Conservation (phyloP, 2,113 vertebrate species). For the Pogona vitticeps region DNA sequence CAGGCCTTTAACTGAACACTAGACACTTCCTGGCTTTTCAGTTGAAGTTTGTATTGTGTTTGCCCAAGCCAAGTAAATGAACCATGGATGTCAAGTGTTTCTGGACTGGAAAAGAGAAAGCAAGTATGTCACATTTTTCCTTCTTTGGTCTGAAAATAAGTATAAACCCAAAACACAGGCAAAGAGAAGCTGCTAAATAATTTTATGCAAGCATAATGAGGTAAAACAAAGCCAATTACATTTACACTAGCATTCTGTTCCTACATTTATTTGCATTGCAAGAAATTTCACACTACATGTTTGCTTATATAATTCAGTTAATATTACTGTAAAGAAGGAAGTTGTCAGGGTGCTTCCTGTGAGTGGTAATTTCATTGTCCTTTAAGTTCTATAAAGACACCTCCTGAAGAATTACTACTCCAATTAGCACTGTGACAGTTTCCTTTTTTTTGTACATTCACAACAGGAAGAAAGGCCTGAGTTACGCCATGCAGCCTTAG, state of each 20-base stretch:
- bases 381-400: too few relatives aligned
- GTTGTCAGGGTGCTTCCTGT: too few relatives aligned
- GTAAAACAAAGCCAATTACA: not conserved
- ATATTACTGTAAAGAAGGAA: too few relatives aligned
- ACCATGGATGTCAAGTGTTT: constrained; percentile 87
- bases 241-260: not conserved
- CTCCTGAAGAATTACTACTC: too few relatives aligned
- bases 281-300: not conserved
- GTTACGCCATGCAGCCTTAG: too few relatives aligned
- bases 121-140: not conserved
- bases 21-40: constrained; percentile 84
- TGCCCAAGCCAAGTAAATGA: constrained; percentile 95
- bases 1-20: constrained; percentile 88
- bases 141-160: not conserved
- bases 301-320: not conserved
- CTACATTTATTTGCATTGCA: not conserved
- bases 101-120: constrained; percentile 75
- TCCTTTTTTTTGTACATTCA: too few relatives aligned
- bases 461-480: too few relatives aligned
- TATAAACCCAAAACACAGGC: not conserved
- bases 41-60: constrained; percentile 90
- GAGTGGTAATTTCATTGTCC: not conserved
- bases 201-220: not conserved
- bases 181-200: not conserved
- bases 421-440: too few relatives aligned